A percentile compares a stretch with the other conserved stretches of the same genome.
Conservation (phyloP, 1,140 invertebrate genomes). For the Drosophila kepulauana region DNA sequence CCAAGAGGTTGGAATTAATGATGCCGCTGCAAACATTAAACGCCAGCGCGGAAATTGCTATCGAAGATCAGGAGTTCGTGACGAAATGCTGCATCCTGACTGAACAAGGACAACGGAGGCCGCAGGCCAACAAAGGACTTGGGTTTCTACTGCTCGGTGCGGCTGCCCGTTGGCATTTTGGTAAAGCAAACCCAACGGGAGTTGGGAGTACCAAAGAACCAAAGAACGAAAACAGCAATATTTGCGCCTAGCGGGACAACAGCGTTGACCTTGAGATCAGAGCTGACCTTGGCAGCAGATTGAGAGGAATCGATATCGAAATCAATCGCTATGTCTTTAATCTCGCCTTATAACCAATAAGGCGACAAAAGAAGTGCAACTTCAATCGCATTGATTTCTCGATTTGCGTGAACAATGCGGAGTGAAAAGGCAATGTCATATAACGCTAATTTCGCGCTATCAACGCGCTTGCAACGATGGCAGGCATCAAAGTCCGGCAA, state of each 20-base stretch:
- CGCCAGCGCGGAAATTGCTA: conserved; percentile 70
- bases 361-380: background rate
- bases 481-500: conserved; percentile 30
- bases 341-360: conserved; percentile 7
- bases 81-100: conserved; percentile 56
- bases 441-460: conserved; percentile 79
- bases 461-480: conserved; percentile 47
- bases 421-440: conserved; percentile 73
- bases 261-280: conserved; percentile 40
- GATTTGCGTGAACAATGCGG: conserved; percentile 63
- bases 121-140: conserved; percentile 63
- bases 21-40: conserved; percentile 51
- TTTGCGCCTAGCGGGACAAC: conserved; percentile 63
- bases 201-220: conserved; percentile 58
- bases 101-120: conserved; percentile 75
- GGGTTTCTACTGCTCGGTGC: conserved; percentile 74
- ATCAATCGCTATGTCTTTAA: conserved; percentile 2
- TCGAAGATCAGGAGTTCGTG: conserved; percentile 51
- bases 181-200: conserved; percentile 75
- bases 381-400: conserved; percentile 62
- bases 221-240: conserved; percentile 15
- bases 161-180: conserved; percentile 62
- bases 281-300: background rate
- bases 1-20: conserved; percentile 75
- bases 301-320: background rate